A percentile compares a stretch with the other conserved stretches of the same genome.
phyloP scores from a whole-genome alignment of 92 coral and sea anemone genomes.

The Micromussa lordhowensis region DNA sequence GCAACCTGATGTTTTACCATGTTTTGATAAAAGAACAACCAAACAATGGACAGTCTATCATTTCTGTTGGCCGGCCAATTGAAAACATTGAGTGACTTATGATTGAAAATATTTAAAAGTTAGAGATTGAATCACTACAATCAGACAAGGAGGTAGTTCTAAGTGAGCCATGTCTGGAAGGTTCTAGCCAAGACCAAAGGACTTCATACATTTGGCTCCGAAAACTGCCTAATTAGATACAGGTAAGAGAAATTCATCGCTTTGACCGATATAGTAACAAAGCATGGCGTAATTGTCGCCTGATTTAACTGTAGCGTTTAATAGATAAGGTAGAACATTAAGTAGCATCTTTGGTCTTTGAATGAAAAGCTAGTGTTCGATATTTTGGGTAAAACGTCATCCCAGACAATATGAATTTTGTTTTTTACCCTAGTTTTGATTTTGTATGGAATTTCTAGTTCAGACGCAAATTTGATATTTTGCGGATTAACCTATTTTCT shows the following conservation, averaged over 20 bases:
- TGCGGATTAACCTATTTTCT: background rate
- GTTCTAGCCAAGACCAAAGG: slow-evolving; percentile 30
- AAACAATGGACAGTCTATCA: slow-evolving; percentile 16
- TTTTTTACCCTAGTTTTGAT: background rate
- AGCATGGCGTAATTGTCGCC: background rate
- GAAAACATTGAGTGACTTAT: slow-evolving; percentile 74
- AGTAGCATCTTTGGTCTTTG: background rate
- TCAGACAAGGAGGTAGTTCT: slow-evolving; percentile 16
- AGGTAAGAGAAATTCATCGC: slow-evolving; percentile 17
- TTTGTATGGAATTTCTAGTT: background rate
- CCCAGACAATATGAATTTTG: background rate
- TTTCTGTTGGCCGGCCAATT: slow-evolving; percentile 28
- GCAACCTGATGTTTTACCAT: slow-evolving; percentile 32
- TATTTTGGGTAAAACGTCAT: background rate
- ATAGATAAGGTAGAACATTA: background rate
- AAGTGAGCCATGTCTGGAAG: slow-evolving; percentile 36
- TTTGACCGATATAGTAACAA: background rate
- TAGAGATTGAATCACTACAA: slow-evolving; percentile 24
- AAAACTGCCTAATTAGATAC: slow-evolving; percentile 2
- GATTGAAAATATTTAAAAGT: slow-evolving; percentile 62
- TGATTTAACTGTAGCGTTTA: background rate
- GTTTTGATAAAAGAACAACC: slow-evolving; percentile 6
- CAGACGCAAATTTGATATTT: background rate
- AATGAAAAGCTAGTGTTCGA: background rate
- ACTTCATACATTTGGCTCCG: slow-evolving; percentile 34